Evolutionary conservation across 2,888 invertebrate genomes (phyloP).

Genomic region (Embidobia sp.): DNA sequence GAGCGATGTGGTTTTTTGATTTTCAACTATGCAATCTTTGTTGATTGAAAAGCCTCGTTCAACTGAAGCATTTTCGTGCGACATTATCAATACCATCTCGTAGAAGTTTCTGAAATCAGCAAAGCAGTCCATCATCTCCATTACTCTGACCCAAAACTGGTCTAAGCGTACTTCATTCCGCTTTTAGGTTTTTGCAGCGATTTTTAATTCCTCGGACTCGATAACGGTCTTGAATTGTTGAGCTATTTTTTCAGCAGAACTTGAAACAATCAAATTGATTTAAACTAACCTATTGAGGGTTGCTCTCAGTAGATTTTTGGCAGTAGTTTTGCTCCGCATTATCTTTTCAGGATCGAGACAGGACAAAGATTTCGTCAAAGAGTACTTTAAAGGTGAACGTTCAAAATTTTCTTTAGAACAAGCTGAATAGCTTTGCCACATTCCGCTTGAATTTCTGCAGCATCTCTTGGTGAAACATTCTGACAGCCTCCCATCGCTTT

Average conservation of each 20-base stretch:
- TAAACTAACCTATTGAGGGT: constrained; percentile 4
- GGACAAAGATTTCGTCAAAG: constrained; percentile 1
- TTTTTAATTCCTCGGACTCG: not conserved
- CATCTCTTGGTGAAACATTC: constrained; percentile 33
- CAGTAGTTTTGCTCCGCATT: no score
- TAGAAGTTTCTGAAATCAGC: not conserved
- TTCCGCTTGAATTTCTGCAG: constrained; percentile 3
- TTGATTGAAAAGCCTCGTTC: constrained; percentile 25
- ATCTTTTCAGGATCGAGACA: constrained; percentile 33
- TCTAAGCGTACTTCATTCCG: constrained; percentile 14
- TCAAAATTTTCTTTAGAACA: constrained; percentile 22
- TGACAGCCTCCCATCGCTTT: not conserved
- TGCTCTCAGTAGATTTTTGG: not conserved
- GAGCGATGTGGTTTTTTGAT: not conserved
- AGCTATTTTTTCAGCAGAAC: constrained; percentile 11
- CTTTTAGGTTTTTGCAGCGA: not conserved
- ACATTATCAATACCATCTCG: constrained; percentile 4
- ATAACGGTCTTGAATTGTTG: constrained; percentile 11
- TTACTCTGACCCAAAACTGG: constrained; percentile 5
- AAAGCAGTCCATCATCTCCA: not conserved
- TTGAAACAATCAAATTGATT: not conserved
- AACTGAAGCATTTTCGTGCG: constrained; percentile 24
- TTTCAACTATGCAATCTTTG: constrained; percentile 21
- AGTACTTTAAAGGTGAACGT: constrained; percentile 30
- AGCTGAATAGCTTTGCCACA: constrained; percentile 15